Evolutionary conservation across 2,113 vertebrate species (phyloP).

Genomic region (Meleagris gallopavo): DNA sequence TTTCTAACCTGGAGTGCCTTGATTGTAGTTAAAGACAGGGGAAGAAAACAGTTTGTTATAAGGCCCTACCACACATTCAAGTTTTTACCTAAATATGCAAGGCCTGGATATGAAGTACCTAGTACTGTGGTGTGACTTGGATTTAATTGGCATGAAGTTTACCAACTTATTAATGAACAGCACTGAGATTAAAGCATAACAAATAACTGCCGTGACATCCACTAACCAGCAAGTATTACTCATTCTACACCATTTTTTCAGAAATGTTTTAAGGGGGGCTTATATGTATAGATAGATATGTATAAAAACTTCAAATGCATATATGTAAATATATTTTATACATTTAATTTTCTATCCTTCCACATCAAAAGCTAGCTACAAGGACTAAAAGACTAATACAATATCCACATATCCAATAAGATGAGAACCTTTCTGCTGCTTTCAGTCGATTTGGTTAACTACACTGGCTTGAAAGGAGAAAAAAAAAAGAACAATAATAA

Average conservation of each 20-base stretch:
- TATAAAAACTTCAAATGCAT: not conserved
- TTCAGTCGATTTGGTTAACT: not conserved
- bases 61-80: not conserved
- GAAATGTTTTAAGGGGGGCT: not conserved
- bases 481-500: not conserved
- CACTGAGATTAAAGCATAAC: not conserved
- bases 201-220: not conserved
- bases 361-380: not conserved
- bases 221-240: not conserved
- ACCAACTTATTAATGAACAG: not conserved
- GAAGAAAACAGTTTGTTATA: not conserved
- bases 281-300: not conserved
- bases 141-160: not conserved
- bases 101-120: not conserved
- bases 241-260: not conserved
- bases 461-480: not conserved
- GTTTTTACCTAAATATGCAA: not conserved
- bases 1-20: not conserved
- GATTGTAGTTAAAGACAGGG: not conserved
- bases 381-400: not conserved
- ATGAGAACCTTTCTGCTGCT: not conserved
- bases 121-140: not conserved
- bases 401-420: fast-evolving
- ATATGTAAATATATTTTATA: not conserved
- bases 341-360: not conserved